Evolutionary conservation across 2,888 invertebrate species (phyloP).

Genomic region (Diaprepes abbreviatus): DNA sequence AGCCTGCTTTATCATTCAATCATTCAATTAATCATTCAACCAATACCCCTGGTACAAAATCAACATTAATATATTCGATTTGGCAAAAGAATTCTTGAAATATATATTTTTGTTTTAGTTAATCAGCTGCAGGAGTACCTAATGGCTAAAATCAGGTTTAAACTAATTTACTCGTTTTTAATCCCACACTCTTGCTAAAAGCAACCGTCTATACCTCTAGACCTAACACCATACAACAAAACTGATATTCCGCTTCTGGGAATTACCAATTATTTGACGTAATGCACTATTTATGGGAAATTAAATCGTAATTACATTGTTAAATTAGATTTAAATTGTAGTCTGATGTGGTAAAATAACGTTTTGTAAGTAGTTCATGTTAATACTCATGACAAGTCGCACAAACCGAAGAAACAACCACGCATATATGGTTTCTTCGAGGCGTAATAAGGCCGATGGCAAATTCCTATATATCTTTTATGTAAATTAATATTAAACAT

Average conservation of each 20-base stretch:
- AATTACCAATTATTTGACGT: conserved; percentile 54
- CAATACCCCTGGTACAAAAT: too few species aligned
- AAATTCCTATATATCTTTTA: not conserved
- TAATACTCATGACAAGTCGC: conserved; percentile 5
- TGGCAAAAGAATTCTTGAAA: too few species aligned
- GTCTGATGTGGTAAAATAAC: conserved; percentile 40
- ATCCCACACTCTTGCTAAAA: not conserved
- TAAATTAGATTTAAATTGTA: conserved; percentile 57
- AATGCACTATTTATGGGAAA: conserved; percentile 52
- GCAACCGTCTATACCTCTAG: not conserved
- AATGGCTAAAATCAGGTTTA: too few species aligned
- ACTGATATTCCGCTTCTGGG: conserved; percentile 49
- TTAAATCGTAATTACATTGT: conserved; percentile 55
- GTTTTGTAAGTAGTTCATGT: conserved; percentile 5
- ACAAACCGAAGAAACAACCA: conserved; percentile 10
- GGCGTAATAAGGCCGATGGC: not conserved
- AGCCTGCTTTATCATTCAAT: too few species aligned
- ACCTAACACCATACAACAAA: conserved; percentile 21
- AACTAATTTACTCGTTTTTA: too few species aligned
- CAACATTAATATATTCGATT: too few species aligned
- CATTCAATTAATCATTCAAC: too few species aligned
- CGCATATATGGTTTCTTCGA: conserved; percentile 2
- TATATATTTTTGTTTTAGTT: too few species aligned
- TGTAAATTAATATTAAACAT: too few species aligned
- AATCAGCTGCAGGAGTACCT: too few species aligned